Percentiles rank a stretch among this genome's conserved stretches.
These are phyloP conservation scores for Papilio aristodemus DNA, from an alignment of 1,140 invertebrate genomes.

Conservation along the genomic window DNA sequence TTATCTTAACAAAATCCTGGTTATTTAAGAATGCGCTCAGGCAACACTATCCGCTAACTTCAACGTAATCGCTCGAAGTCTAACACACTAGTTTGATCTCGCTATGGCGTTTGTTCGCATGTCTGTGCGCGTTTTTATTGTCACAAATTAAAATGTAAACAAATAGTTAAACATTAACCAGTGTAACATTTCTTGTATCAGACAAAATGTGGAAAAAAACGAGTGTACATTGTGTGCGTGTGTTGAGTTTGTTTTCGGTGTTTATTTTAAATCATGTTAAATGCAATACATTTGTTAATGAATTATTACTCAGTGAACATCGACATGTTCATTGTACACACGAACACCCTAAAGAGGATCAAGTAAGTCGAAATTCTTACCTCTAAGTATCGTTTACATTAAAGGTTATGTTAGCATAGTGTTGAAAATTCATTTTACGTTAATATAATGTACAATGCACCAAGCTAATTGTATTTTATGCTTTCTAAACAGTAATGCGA, in stretches of 20 bases:
- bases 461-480: constrained; percentile 26
- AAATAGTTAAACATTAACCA: constrained; percentile 49
- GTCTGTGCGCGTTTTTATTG: constrained; percentile 20
- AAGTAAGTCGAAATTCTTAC: constrained; percentile 52
- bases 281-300: constrained; percentile 49
- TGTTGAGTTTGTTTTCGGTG: constrained; percentile 47
- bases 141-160: constrained; percentile 66
- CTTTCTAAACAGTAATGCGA: constrained; percentile 32
- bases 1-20: background rate
- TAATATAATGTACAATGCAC: constrained; percentile 20
- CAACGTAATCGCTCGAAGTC: constrained; percentile 14
- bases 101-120: constrained; percentile 32
- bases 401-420: constrained; percentile 15
- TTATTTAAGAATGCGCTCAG: background rate
- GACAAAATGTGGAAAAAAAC: constrained; percentile 49
- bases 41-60: constrained; percentile 12
- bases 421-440: constrained; percentile 14
- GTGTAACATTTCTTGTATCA: constrained; percentile 46
- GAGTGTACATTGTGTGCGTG: constrained; percentile 39
- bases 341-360: constrained; percentile 67
- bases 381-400: background rate
- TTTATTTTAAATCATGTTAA: constrained; percentile 48
- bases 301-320: constrained; percentile 56
- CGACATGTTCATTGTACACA: constrained; percentile 64
- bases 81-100: constrained; percentile 39